Percentiles rank a stretch among this genome's conserved stretches.
Evolutionary conservation across 2,888 invertebrate species (phyloP).

Genomic region (Aromia moschata): DNA sequence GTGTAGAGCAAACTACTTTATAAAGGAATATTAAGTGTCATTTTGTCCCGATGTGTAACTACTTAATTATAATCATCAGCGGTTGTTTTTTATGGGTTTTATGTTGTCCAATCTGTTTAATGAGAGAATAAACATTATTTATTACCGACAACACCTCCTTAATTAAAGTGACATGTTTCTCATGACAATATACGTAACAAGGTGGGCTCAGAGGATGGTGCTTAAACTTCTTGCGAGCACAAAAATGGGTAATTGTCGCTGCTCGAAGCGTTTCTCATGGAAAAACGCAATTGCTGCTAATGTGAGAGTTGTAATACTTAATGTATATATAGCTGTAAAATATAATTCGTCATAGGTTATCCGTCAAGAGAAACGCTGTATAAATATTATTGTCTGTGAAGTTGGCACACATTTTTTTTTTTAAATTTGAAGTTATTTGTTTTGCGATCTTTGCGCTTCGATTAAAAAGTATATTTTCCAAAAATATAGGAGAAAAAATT

Average conservation of each 20-base stretch:
- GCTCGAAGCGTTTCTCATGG: too few relatives aligned
- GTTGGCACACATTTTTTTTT: too few relatives aligned
- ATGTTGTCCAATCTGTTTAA: constrained; percentile 35
- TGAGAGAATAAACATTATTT: constrained; percentile 42
- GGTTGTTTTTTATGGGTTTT: constrained; percentile 36
- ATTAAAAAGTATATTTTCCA: too few relatives aligned
- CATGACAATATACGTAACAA: constrained; percentile 9
- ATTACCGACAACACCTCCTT: constrained; percentile 36
- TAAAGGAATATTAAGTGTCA: constrained; percentile 44
- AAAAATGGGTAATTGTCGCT: not conserved
- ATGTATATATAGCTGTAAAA: too few relatives aligned
- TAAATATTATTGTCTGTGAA: too few relatives aligned
- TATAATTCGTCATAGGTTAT: too few relatives aligned
- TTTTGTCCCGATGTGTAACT: constrained; percentile 41
- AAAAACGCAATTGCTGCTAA: too few relatives aligned
- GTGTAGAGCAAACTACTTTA: constrained; percentile 37
- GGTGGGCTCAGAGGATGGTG: not conserved
- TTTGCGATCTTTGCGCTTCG: too few relatives aligned
- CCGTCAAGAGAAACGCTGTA: too few relatives aligned
- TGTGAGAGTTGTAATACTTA: too few relatives aligned
- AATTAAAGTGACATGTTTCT: constrained; percentile 27
- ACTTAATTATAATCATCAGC: constrained; percentile 42
- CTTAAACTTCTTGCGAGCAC: not conserved
- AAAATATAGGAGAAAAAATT: too few relatives aligned
- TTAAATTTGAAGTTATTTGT: too few relatives aligned